These are phyloP conservation scores for Halcyon senegalensis DNA, from an alignment of 2,113 vertebrate species.

Conservation along the genomic window DNA sequence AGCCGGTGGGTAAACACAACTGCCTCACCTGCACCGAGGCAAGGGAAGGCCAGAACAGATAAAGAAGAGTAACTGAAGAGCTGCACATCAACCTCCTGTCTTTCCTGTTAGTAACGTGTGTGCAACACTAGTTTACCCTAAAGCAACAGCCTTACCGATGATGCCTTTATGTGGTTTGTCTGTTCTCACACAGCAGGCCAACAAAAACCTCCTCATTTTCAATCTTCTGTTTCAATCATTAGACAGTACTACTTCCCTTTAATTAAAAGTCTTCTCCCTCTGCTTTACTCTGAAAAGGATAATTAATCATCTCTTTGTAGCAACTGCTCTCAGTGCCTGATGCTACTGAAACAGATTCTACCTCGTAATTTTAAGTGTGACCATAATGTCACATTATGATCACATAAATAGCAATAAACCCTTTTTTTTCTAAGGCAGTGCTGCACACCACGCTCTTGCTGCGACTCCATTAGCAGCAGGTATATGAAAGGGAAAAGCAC, in stretches of 20 bases:
- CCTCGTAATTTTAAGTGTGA: background rate
- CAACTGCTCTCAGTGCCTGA: background rate
- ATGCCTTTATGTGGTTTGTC: background rate
- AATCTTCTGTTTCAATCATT: background rate
- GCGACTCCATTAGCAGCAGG: background rate
- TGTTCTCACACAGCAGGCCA: background rate
- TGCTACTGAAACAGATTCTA: background rate
- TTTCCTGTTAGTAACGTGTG: background rate
- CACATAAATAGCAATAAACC: background rate
- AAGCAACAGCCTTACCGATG: background rate
- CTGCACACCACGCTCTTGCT: background rate
- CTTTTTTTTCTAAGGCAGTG: background rate
- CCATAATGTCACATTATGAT: background rate
- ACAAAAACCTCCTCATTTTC: background rate
- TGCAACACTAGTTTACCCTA: background rate
- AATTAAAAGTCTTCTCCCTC: background rate
- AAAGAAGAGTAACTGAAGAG: background rate
- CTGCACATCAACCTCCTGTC: background rate
- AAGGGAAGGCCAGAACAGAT: background rate
- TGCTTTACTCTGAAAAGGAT: background rate
- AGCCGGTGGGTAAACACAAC: background rate
- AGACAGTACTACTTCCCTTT: background rate
- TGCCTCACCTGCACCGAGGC: background rate
- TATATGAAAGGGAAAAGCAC: background rate
- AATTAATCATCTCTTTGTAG: background rate